phyloP scores from a whole-genome alignment of 2,888 invertebrate species.

The Acronicta aceris region DNA sequence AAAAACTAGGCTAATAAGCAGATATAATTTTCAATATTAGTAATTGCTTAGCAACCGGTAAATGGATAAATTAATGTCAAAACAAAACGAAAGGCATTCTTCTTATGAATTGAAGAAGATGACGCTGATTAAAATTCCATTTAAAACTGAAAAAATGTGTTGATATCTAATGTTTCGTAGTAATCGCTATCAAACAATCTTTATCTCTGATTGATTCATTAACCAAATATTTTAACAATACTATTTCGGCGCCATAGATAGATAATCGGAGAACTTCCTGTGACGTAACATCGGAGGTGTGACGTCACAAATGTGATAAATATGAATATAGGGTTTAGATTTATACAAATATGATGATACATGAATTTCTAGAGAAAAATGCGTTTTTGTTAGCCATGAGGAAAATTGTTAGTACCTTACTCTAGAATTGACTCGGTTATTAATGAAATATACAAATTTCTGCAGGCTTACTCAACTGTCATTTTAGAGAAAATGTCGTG shows the following conservation, averaged over 20 bases:
- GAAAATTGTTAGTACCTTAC: slow-evolving; percentile 1
- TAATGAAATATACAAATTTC: too few relatives aligned
- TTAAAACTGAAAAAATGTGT: slow-evolving; percentile 14
- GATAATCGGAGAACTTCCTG: slow-evolving; percentile 31
- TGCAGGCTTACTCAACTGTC: too few relatives aligned
- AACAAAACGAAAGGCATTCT: too few relatives aligned
- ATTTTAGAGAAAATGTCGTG: too few relatives aligned
- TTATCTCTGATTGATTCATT: slow-evolving; percentile 42
- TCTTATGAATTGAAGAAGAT: neutral
- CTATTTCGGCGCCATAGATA: slow-evolving; percentile 37
- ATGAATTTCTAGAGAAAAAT: slow-evolving; percentile 15
- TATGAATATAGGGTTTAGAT: slow-evolving; percentile 3
- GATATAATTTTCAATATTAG: too few relatives aligned
- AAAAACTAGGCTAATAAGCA: too few relatives aligned
- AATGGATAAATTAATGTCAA: too few relatives aligned
- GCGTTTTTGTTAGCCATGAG: neutral
- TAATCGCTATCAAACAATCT: slow-evolving; percentile 25
- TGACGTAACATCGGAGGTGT: slow-evolving; percentile 45
- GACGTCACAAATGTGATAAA: slow-evolving; percentile 29
- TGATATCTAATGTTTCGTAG: slow-evolving; percentile 15
- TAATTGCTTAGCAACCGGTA: too few relatives aligned
- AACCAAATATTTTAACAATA: slow-evolving; percentile 47
- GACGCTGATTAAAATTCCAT: neutral
- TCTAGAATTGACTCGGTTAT: too few relatives aligned
- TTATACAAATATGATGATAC: slow-evolving; percentile 1